phyloP scores from a whole-genome alignment of 1,140 invertebrate species.

The Cyrtorhinus lividipennis region DNA sequence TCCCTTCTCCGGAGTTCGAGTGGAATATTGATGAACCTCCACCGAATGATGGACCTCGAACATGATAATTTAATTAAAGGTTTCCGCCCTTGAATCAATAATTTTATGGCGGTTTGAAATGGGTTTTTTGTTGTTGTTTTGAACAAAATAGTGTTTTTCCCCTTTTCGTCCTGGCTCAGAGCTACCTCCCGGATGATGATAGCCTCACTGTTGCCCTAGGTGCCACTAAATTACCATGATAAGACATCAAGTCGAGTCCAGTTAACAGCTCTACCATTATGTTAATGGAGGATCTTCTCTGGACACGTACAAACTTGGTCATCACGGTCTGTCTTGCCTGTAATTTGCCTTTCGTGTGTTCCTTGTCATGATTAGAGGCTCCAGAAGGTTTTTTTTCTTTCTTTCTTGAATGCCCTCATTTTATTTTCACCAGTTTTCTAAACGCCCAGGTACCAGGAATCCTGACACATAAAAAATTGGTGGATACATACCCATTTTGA shows the following conservation, averaged over 20 bases:
- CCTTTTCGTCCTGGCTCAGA: neutral
- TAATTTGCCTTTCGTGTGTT: conserved; percentile 8
- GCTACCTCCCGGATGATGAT: neutral
- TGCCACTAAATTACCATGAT: conserved; percentile 8
- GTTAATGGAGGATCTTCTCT: neutral
- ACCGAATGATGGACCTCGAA: neutral
- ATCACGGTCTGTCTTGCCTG: neutral
- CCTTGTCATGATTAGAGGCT: conserved; percentile 9
- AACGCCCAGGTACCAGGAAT: too few relatives aligned
- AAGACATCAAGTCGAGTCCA: conserved; percentile 1
- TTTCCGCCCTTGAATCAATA: neutral
- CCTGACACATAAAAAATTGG: too few relatives aligned
- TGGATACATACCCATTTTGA: too few relatives aligned
- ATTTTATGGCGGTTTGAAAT: too few relatives aligned
- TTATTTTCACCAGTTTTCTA: too few relatives aligned
- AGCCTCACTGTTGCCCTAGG: neutral
- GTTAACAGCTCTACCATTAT: conserved; percentile 8
- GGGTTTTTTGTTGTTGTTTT: neutral
- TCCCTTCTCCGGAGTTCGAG: neutral
- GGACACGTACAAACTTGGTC: conserved; percentile 8
- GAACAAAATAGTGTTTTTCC: too few relatives aligned
- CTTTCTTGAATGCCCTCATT: neutral
- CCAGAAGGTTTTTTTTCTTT: neutral
- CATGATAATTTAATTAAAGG: conserved; percentile 7
- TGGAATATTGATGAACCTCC: neutral